Base-by-base conservation (phyloP, 2,888 invertebrate species). In the Ernsta delagoae region DNA sequence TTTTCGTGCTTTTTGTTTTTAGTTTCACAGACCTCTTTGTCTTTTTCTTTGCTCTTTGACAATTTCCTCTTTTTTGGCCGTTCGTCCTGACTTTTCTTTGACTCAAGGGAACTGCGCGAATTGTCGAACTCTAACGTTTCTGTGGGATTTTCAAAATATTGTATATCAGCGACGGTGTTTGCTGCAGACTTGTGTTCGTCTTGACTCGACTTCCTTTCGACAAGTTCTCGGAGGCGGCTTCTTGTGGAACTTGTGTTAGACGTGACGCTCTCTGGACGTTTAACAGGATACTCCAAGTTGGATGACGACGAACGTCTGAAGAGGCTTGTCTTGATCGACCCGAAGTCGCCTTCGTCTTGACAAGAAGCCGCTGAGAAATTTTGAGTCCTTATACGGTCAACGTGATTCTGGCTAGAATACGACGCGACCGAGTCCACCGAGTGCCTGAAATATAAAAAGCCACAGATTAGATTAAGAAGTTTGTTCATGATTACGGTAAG, bases 371-470 rank as follows among this genome's bases (percentile, higher is more conserved):
- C 86, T 89, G 91, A 92, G 90, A 91, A 91, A 79, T 92, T 91
- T 85, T 92, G 92, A 84, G 92, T 91, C 85, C 94, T 90, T 86
- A 93, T 94, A 83, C 93, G 93, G 92, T 94, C 93, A 85, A 93
- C 93, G 94, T 93, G 93, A 91, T 93, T 92, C 92, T 93, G 93
- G 83, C 93, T 94, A 92, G 93, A 93, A 91, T 93, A 92, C 92
- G 94, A 93, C 90, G 93, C 92, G 90, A 93, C 94, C 92, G 94
- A 93, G 91, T 94, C 94, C 89, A 93, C 94, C 86, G 94, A 93
- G 89, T 94, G 94, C 83, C 94, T 94, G 92, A 75, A 93, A 94
- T 77, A 75, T 71, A 87, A 85, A 88, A 89, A 78, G 83, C 73
- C 72, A 71, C 68, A 84, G 88, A 89, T 90, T 86, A 90, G 88